These are phyloP conservation scores for Capromys pilorides DNA, from an alignment of 2,797 vertebrate species.

Conservation along the genomic window DNA sequence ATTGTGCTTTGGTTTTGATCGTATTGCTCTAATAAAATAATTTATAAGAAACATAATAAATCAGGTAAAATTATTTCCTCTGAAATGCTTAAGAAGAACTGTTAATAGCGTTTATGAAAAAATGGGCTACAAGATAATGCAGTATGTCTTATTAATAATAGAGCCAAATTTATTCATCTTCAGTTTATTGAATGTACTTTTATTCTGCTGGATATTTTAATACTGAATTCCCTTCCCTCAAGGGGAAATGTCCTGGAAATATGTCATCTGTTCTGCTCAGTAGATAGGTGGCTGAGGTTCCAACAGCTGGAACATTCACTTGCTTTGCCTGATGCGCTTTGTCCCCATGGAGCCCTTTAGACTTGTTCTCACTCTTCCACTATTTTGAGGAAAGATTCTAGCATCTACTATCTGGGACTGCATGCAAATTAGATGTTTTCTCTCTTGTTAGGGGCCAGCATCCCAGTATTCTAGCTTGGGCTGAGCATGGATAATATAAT, in stretches of 20 bases:
- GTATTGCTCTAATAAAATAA: slow-evolving; percentile 42
- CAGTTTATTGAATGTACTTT: slow-evolving; percentile 75
- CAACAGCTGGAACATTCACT: not conserved
- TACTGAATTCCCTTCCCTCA: slow-evolving; percentile 59
- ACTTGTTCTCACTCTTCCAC: not conserved
- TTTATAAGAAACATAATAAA: slow-evolving; percentile 31
- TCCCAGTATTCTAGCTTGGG: not conserved
- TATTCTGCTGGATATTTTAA: slow-evolving; percentile 70
- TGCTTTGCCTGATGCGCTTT: slow-evolving; percentile 40
- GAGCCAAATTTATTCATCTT: slow-evolving; percentile 68
- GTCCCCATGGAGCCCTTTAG: slow-evolving; percentile 6
- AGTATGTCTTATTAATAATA: slow-evolving; percentile 66
- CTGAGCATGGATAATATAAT: not conserved
- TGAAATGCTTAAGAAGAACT: slow-evolving; percentile 40
- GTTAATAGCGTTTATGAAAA: slow-evolving; percentile 62
- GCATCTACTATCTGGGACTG: not conserved
- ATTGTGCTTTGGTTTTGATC: slow-evolving; percentile 51
- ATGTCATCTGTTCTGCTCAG: slow-evolving; percentile 65
- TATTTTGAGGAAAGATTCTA: not conserved
- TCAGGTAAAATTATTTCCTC: slow-evolving; percentile 1
- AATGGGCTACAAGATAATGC: slow-evolving; percentile 32
- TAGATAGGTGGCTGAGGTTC: slow-evolving; percentile 29
- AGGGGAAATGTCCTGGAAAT: slow-evolving; percentile 60
- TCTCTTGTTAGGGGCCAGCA: not conserved
- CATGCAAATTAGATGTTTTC: not conserved